Base-by-base conservation (phyloP, 2,797 vertebrate genomes). In the Diplodus puntazzo region DNA sequence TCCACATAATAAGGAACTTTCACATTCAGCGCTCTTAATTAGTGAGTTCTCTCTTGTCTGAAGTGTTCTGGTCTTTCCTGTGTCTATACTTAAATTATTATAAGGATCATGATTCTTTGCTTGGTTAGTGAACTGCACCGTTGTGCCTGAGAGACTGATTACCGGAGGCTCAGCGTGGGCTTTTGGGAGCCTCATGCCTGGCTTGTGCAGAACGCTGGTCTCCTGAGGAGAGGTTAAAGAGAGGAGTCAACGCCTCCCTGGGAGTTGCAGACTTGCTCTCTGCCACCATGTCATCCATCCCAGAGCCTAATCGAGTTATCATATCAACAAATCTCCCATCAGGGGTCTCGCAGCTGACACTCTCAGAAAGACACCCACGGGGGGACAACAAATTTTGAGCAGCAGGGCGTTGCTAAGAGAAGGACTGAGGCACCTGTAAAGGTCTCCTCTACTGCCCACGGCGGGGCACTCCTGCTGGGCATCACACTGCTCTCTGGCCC, bases 351-450 rank as follows among this genome's bases (percentile, higher is more conserved):
- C 66, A 75, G 82, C 86, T 95, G 94, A 95, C 90, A 95, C 91
- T 89, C 88, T 72, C 85, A 95, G 93, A 95, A 96, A 95, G 95
- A 92, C 87, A 88, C 91, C 91, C 95, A 84, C 84, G 94, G 95
- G 88, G 92, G 93, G 94, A 91, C 91, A 93, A 97, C 96, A 96
- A 98, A 98, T 98, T 97, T 97, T 92, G 92, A 96, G 94, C 97
- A 97, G 97, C 96, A 79, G 97, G 97, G 94, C 3, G 43, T 91
- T 94, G 95, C 55, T 79, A 95, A 94, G 96, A 84, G 46, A 95
- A 87, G 85, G 89, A 94, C 90, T 90, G 91, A 91, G 90, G 93
- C 94, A 96, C 96, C 96, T 95, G 96, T 94, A 92, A 88, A 92
- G 87, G 92, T 89, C 75, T 72, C 66, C 4, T 60, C 84, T 17